phyloP scores from a whole-genome alignment of 1,140 invertebrate genomes.

The Armadillidium nasatum region DNA sequence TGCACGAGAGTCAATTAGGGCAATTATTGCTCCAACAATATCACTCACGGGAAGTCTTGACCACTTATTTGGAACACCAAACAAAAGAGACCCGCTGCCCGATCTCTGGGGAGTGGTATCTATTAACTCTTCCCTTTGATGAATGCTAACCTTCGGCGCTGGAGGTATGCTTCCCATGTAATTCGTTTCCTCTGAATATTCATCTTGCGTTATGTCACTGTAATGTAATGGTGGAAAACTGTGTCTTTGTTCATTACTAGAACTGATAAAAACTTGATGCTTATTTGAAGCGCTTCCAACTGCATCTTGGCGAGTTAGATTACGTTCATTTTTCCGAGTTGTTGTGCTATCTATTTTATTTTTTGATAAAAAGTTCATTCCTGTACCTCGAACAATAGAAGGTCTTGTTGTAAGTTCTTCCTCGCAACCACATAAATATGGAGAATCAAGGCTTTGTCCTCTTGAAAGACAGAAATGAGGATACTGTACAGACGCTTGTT shows the following conservation, averaged over 20 bases:
- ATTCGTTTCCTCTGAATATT: background rate
- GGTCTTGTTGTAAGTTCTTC: background rate
- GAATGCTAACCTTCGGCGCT: constrained; percentile 1
- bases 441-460: background rate
- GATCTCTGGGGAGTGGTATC: constrained; percentile 50
- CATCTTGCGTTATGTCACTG: constrained; percentile 27
- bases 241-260: constrained; percentile 35
- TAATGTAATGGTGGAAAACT: constrained; percentile 42
- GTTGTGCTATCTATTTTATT: background rate
- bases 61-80: constrained; percentile 71
- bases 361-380: background rate
- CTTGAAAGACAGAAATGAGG: background rate
- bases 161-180: background rate
- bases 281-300: constrained; percentile 28
- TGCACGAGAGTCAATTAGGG: constrained; percentile 71
- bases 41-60: constrained; percentile 69
- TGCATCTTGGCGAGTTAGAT: constrained; percentile 40
- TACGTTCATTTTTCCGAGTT: constrained; percentile 30
- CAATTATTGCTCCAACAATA: constrained; percentile 74
- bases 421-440: background rate
- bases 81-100: constrained; percentile 56
- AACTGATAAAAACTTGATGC: constrained; percentile 43
- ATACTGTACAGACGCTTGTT: background rate
- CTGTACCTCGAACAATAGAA: background rate
- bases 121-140: constrained; percentile 26